Base-by-base conservation (phyloP, 2,888 invertebrate genomes). In the Ornithoptera priamus region DNA sequence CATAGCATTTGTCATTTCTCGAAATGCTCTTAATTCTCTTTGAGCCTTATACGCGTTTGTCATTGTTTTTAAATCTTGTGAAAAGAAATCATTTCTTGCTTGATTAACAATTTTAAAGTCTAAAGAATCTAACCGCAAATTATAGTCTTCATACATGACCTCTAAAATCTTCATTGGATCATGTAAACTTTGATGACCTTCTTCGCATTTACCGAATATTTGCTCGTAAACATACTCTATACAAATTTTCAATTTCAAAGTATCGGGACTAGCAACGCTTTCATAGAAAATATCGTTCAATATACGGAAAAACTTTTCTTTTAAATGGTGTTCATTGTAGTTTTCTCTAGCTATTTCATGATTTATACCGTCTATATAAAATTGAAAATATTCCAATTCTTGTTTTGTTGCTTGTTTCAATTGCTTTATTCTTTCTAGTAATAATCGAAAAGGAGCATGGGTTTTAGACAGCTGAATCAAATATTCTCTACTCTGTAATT, bases 81-180 rank as follows among this genome's bases (percentile, higher is more conserved):
- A 81, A 73, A 91, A 92, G 77, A 87, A 88, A 71, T 92, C 90
- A 66, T 77, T 85, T 68, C 83, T 84, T 10, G 92, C 91, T 81
- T 89, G 84, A 72, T 88, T 89, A 15, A 92, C 92, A 71, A 86
- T 81, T 71, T 88, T 86, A 72, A 91, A 91, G 75, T 92, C 91
- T 72, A 92, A 81, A 1, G 87, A 80, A 77, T 92, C 92, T 15
- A 92, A 75, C 59, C 81, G 83, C 73, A 91, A 83, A 76, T 91
- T 92, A 59, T 86, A 91, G 74, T 90, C 88, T 79, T 92, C 92
- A 72, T 92, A 92, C 84, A 85, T 86, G 20, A 90, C 82, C 83
- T 92, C 92, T 65, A 92, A 80, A 71, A 92, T 86, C 81, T 90
- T 92, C 87, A 92, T 89, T 22, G 92, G 91, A 73, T 92, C 92